Conservation (phyloP, 2,113 vertebrate species). For the Opisthocomus hoazin region DNA sequence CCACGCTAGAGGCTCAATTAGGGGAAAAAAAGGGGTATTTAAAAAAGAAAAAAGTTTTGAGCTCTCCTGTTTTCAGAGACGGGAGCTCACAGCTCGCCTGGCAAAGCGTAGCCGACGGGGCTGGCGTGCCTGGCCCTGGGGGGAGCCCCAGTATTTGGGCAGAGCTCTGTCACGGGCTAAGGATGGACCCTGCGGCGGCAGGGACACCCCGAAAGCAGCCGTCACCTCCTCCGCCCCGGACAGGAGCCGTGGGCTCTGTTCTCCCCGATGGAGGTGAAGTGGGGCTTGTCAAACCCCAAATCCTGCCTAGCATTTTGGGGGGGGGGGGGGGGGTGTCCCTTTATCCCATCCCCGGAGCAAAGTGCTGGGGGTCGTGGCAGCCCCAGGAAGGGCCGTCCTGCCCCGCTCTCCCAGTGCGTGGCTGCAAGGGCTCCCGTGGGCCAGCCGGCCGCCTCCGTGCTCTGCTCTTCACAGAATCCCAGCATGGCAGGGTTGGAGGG, state of each 20-base stretch:
- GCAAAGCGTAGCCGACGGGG: accelerated
- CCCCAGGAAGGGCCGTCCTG: background rate
- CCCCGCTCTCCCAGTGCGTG: background rate
- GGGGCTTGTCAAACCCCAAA: background rate
- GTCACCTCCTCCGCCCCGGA: accelerated
- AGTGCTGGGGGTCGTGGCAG: background rate
- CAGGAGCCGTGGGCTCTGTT: background rate
- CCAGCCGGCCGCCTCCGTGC: accelerated
- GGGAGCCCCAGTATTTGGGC: accelerated
- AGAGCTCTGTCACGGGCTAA: background rate
- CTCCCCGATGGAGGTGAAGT: accelerated
- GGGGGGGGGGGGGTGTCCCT: too few relatives aligned
- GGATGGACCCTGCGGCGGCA: background rate
- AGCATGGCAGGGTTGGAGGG: too few relatives aligned
- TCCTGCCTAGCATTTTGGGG: accelerated
- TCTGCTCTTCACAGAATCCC: too few relatives aligned
- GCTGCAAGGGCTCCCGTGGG: background rate
- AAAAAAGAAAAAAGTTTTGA: background rate
- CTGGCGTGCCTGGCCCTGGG: accelerated
- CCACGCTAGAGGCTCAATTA: accelerated
- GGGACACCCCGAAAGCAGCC: background rate
- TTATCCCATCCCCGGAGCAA: background rate
- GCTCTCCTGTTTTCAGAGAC: background rate
- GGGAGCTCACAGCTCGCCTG: background rate
- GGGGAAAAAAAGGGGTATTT: background rate